Percentiles rank a stretch among this genome's conserved stretches.
These are phyloP conservation scores for Rhizoglyphus robini DNA, from an alignment of 1,140 invertebrate species.

Conservation along the genomic window DNA sequence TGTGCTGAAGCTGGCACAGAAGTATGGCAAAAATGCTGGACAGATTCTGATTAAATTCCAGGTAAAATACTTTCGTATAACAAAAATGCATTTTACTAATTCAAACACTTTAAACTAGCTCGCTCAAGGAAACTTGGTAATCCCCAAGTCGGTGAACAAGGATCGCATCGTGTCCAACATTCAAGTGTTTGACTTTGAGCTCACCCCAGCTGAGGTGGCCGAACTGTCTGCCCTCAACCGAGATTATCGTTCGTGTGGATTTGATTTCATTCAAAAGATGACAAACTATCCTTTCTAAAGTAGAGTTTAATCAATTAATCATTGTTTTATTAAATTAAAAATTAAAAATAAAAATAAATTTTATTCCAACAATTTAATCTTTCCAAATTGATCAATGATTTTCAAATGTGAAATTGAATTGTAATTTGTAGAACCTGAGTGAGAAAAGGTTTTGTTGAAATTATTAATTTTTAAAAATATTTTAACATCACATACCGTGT, in stretches of 20 bases:
- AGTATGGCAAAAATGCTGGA: slow-evolving; percentile 17
- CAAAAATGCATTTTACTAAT: not conserved
- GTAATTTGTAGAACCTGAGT: too few relatives aligned
- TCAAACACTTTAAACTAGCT: not conserved
- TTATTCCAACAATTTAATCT: too few relatives aligned
- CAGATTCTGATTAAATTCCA: slow-evolving; percentile 20
- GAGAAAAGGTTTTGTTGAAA: too few relatives aligned
- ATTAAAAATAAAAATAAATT: too few relatives aligned
- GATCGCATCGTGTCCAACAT: slow-evolving; percentile 55
- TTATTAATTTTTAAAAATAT: too few relatives aligned
- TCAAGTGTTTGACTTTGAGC: slow-evolving; percentile 48
- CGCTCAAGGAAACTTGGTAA: slow-evolving; percentile 48
- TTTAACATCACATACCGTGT: too few relatives aligned
- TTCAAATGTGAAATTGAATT: too few relatives aligned
- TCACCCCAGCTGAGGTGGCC: slow-evolving; percentile 49
- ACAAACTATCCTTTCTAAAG: slow-evolving; percentile 21
- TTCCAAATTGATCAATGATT: too few relatives aligned
- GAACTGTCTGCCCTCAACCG: slow-evolving; percentile 30
- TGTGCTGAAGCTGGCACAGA: not conserved
- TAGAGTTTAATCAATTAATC: too few relatives aligned
- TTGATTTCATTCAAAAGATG: slow-evolving; percentile 14
- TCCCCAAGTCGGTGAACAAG: slow-evolving; percentile 57
- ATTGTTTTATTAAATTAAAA: too few relatives aligned
- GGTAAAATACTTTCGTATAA: not conserved
- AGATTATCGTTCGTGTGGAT: slow-evolving; percentile 22